Percentiles rank a stretch among this genome's conserved stretches.
Evolutionary conservation across 2,888 invertebrate genomes (phyloP).

Genomic region (Hyppa rectilinea): DNA sequence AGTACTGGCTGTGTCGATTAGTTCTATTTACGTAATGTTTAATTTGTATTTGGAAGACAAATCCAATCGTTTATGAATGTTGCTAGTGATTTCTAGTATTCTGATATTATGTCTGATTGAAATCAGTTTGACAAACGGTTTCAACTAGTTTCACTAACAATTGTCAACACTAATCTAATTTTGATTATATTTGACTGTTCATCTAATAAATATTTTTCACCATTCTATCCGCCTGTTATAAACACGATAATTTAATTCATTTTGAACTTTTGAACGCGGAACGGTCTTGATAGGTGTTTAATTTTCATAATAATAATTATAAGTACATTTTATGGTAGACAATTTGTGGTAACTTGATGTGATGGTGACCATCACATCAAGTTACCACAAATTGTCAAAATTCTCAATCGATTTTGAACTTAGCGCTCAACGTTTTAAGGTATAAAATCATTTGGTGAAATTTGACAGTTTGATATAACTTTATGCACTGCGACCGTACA

Average conservation of each 20-base stretch:
- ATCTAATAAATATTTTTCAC: background rate
- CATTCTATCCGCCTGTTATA: background rate
- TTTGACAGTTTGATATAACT: no score
- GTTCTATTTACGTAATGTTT: background rate
- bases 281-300: no score
- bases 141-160: conserved; percentile 7
- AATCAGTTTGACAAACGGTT: conserved; percentile 19
- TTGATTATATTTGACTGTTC: background rate
- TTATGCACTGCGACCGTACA: no score
- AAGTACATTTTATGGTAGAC: no score
- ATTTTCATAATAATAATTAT: background rate
- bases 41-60: no score
- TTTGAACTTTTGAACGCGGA: background rate
- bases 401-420: no score
- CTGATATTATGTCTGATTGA: conserved; percentile 17
- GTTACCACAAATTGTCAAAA: no score
- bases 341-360: no score
- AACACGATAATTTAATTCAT: background rate
- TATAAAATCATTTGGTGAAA: no score
- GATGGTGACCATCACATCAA: no score
- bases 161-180: conserved; percentile 4
- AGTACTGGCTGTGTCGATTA: background rate
- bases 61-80: conserved; percentile 11
- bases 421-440: no score
- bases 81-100: conserved; percentile 21